Evolutionary conservation across 2,797 vertebrate species (phyloP).

Genomic region (Melopsittacus undulatus): DNA sequence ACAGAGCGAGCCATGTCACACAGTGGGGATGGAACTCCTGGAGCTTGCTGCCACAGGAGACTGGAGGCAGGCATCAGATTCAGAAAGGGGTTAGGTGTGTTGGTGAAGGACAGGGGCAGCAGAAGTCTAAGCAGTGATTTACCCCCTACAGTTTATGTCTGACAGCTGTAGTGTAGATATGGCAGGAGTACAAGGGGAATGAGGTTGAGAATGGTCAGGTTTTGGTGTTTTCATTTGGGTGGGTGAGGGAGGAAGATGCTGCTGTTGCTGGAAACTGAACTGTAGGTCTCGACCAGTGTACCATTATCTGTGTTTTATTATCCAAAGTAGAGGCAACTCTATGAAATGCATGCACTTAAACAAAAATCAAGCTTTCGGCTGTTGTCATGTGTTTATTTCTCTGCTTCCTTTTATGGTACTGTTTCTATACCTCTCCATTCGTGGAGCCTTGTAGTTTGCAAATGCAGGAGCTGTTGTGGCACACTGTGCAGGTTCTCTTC

Average conservation of each 20-base stretch:
- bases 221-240: background rate
- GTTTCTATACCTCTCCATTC: background rate
- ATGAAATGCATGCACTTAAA: background rate
- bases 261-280: background rate
- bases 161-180: background rate
- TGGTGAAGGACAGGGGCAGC: background rate
- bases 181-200: background rate
- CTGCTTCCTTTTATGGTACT: background rate
- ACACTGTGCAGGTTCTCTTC: background rate
- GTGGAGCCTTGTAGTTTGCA: background rate
- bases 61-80: background rate
- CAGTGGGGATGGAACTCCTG: background rate
- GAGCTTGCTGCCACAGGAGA: background rate
- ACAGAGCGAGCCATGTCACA: background rate
- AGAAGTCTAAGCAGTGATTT: background rate
- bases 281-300: accelerated
- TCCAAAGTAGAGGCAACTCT: background rate
- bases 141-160: accelerated
- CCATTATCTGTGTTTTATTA: background rate
- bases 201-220: background rate
- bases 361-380: background rate
- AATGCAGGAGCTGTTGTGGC: background rate
- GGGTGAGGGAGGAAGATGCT: background rate
- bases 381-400: background rate
- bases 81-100: accelerated